A percentile compares a stretch with the other conserved stretches of the same genome.
These are phyloP conservation scores for Salvelinus fontinalis DNA, from an alignment of 2,113 vertebrate species.

Conservation along the genomic window DNA sequence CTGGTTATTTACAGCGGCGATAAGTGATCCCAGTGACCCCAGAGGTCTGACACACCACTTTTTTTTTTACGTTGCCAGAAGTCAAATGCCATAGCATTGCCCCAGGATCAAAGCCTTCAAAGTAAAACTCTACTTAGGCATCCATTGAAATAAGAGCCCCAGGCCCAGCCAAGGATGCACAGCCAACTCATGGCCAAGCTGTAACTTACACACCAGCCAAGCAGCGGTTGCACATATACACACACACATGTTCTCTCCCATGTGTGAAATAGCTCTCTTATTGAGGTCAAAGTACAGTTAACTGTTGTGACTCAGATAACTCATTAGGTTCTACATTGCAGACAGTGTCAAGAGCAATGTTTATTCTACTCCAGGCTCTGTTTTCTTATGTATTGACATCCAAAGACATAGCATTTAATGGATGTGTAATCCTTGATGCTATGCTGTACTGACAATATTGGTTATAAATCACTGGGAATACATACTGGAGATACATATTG, in stretches of 20 bases:
- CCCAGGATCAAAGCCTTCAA: slow-evolving; percentile 78
- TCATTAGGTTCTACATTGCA: slow-evolving; percentile 41
- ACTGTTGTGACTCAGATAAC: slow-evolving; percentile 34
- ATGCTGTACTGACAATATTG: slow-evolving; percentile 48
- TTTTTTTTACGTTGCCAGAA: slow-evolving; percentile 66
- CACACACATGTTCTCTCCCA: slow-evolving; percentile 9
- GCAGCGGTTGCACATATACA: slow-evolving; percentile 5
- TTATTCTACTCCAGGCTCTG: slow-evolving; percentile 11
- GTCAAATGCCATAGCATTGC: slow-evolving; percentile 80
- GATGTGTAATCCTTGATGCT: neutral
- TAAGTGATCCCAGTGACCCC: slow-evolving; percentile 79
- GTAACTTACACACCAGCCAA: slow-evolving; percentile 61
- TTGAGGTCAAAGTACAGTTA: slow-evolving; percentile 43
- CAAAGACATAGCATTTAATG: neutral
- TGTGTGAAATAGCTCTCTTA: slow-evolving; percentile 40
- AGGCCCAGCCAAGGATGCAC: slow-evolving; percentile 63
- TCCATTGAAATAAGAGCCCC: slow-evolving; percentile 78
- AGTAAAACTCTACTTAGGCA: slow-evolving; percentile 78
- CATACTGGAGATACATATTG: slow-evolving; percentile 61
- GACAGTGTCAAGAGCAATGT: slow-evolving; percentile 15
- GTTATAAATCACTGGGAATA: slow-evolving; percentile 51
- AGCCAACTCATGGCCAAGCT: slow-evolving; percentile 61
- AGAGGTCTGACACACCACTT: slow-evolving; percentile 71
- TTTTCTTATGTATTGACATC: neutral
- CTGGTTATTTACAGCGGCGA: slow-evolving; percentile 78